Evolutionary conservation across 2,797 vertebrate species (phyloP).

Genomic region (Pogoniulus pusillus): DNA sequence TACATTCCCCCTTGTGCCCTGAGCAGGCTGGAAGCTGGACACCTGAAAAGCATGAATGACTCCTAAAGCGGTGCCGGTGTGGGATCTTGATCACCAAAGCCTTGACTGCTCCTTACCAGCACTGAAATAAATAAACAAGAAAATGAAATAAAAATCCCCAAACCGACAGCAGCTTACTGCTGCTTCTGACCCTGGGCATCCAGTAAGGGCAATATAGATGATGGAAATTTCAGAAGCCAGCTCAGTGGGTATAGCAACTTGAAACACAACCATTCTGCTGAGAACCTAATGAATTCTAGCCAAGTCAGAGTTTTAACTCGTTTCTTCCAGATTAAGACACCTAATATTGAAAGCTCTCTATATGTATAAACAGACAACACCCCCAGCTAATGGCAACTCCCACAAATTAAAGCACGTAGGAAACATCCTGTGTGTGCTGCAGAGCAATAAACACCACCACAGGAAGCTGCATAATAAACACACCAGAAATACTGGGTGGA

Average conservation of each 20-base stretch:
- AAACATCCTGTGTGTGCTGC: background rate
- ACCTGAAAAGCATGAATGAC: conserved; percentile 51
- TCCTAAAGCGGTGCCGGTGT: conserved; percentile 52
- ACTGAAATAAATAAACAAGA: background rate
- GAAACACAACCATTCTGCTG: background rate
- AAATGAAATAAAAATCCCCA: background rate
- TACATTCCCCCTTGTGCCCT: conserved; percentile 75
- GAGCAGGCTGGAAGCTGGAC: conserved; percentile 47
- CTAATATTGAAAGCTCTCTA: background rate
- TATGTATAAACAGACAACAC: background rate
- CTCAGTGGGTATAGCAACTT: background rate
- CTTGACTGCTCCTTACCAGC: background rate
- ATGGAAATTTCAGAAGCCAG: background rate
- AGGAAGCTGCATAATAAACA: background rate
- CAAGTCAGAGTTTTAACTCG: background rate
- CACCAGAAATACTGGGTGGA: background rate
- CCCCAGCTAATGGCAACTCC: background rate
- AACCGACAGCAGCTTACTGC: background rate
- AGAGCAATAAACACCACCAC: background rate
- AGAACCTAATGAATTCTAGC: background rate
- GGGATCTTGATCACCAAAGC: conserved; percentile 49
- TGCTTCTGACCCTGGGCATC: background rate
- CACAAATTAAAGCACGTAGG: background rate
- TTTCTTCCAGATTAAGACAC: background rate
- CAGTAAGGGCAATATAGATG: background rate